Percentiles rank a stretch among this genome's conserved stretches.
These are phyloP conservation scores for Catamblyrhynchus diadema DNA, from an alignment of 2,797 vertebrate species.

Conservation along the genomic window DNA sequence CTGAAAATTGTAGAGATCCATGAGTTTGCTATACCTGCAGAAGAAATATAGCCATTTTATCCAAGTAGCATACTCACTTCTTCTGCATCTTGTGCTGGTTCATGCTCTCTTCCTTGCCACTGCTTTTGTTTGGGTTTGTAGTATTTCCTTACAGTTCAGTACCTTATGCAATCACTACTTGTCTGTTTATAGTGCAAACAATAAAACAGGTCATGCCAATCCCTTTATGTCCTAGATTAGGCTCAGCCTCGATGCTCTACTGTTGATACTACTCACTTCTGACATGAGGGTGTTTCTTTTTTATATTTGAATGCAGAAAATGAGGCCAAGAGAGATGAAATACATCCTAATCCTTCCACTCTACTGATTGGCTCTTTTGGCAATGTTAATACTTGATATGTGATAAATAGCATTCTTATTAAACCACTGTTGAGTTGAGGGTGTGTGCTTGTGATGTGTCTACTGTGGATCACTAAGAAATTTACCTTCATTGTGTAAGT, in stretches of 20 bases:
- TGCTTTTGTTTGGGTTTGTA: not conserved
- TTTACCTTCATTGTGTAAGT: not conserved
- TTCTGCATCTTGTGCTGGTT: not conserved
- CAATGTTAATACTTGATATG: not conserved
- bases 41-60: not conserved
- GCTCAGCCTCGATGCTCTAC: not conserved
- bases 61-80: not conserved
- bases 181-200: not conserved
- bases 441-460: accelerated
- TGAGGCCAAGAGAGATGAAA: not conserved
- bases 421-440: not conserved
- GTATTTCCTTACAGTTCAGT: not conserved
- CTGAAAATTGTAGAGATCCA: not conserved
- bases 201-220: not conserved
- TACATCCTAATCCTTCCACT: not conserved
- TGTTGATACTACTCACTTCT: not conserved
- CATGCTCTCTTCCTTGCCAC: not conserved
- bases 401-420: not conserved
- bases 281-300: not conserved
- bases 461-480: not conserved
- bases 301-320: not conserved
- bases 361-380: not conserved
- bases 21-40: not conserved
- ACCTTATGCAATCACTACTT: not conserved
- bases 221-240: not conserved